Base-by-base conservation (phyloP, 1,140 invertebrate species). In the Helicorthomorpha holstii region DNA sequence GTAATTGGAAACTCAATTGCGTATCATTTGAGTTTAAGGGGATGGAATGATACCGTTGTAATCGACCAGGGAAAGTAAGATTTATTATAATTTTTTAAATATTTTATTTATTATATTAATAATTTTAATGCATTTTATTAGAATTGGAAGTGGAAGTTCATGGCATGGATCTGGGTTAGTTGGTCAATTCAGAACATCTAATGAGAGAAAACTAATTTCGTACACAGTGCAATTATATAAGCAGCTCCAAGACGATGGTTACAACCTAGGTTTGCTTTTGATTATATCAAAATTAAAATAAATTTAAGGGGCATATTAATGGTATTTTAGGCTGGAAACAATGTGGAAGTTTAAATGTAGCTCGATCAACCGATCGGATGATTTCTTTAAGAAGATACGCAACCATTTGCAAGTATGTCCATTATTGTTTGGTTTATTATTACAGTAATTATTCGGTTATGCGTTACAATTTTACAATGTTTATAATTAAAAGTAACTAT, bases 141-240 rank as follows among this genome's bases (percentile, higher is more conserved):
- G 75, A 58, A 71, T 82, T 55, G 75, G 75, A 12, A 75, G 75
- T 64, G 80, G 80, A 26, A 76, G 77, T 34, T 80, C 78, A 1
- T 73, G 76, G 64, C 78, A 80, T 64, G 74, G 78, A 14, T 79
- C 76, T 23, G 80, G 79, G 10, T 72, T 75, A 21, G 64, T 82
- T 27, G 75, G 78, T 7, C 64, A 79, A 26, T 75, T 80, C 48
- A 73, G 74, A 61, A 74, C 73, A 41, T 69, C 73, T 25, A 63
- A 72, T 1, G 75, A 78, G 54, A 70, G 74, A 45, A 72, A 76
- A 55, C 56, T 81, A 2, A 72, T 76, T 48, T 64, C 67, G 55
- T 77, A 80, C 56, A 79, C 77, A 59, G 71, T 77, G 45, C 70
- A 76, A 54, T 62, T 82, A 27, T 82, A 82, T 57, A 66, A 71